Conservation (phyloP, 2,888 invertebrate species). For the Patella pellucida region DNA sequence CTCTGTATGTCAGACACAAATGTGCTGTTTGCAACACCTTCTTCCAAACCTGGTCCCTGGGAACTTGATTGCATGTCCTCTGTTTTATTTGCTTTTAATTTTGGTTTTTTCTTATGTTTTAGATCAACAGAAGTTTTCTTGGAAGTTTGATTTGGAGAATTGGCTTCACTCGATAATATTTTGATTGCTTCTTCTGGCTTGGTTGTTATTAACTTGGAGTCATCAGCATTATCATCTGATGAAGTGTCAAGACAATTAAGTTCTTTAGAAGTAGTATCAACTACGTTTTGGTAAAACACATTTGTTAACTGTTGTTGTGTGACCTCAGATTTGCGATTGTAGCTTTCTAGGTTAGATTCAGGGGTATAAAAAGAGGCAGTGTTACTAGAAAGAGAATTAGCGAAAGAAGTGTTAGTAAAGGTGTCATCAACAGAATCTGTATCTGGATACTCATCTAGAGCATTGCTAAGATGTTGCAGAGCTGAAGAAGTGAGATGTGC, state of each 20-base stretch:
- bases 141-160: not conserved
- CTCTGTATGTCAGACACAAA: not conserved
- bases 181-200: too few relatives aligned
- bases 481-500: not conserved
- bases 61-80: too few relatives aligned
- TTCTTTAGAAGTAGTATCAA: not conserved
- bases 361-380: not conserved
- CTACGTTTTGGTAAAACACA: not conserved
- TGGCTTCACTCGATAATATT: not conserved
- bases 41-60: too few relatives aligned
- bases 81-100: too few relatives aligned
- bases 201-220: not conserved
- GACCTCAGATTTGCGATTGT: not conserved
- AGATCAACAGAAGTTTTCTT: too few relatives aligned
- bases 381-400: not conserved
- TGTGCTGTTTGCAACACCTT: not conserved
- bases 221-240: not conserved
- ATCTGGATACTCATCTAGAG: not conserved
- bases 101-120: too few relatives aligned
- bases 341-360: not conserved
- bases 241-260: not conserved
- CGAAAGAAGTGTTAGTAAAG: not conserved
- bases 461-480: not conserved
- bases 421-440: not conserved
- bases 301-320: too few relatives aligned